A percentile compares a stretch with the other conserved stretches of the same genome.
These are phyloP conservation scores for Xerus inauris DNA, from an alignment of 2,113 vertebrate species.

Conservation along the genomic window DNA sequence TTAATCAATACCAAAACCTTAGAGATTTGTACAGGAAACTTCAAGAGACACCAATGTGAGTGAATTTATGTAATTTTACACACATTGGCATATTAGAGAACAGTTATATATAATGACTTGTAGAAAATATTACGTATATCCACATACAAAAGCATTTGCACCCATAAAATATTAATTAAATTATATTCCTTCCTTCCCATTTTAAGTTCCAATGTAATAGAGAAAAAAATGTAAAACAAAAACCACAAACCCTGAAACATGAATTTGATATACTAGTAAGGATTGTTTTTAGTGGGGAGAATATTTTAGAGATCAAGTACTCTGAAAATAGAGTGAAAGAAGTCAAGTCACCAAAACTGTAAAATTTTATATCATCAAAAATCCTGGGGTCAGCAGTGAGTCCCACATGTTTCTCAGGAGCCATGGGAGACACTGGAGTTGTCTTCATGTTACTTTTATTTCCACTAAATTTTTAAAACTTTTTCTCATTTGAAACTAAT, in stretches of 20 bases:
- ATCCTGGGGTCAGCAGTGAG: fast-evolving
- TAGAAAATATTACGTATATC: not conserved
- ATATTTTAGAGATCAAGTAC: not conserved
- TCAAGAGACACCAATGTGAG: not conserved
- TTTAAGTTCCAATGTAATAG: not conserved
- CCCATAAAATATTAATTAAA: not conserved
- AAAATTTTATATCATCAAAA: not conserved
- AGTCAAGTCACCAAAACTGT: not conserved
- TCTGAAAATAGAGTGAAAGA: not conserved
- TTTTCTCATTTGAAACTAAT: not conserved
- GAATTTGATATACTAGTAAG: not conserved
- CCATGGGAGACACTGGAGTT: fast-evolving
- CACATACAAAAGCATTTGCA: not conserved
- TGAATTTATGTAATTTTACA: not conserved
- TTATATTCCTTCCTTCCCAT: not conserved
- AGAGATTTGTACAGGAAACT: not conserved
- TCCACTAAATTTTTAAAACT: not conserved
- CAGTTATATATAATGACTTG: not conserved
- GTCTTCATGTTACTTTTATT: not conserved
- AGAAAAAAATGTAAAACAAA: not conserved
- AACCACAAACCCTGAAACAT: not conserved
- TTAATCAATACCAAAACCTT: not conserved
- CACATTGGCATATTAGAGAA: not conserved
- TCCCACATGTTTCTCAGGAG: not conserved
- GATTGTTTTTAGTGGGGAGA: not conserved